phyloP scores from a whole-genome alignment of 2,888 invertebrate species.

The Microctonus aethiopoides region DNA sequence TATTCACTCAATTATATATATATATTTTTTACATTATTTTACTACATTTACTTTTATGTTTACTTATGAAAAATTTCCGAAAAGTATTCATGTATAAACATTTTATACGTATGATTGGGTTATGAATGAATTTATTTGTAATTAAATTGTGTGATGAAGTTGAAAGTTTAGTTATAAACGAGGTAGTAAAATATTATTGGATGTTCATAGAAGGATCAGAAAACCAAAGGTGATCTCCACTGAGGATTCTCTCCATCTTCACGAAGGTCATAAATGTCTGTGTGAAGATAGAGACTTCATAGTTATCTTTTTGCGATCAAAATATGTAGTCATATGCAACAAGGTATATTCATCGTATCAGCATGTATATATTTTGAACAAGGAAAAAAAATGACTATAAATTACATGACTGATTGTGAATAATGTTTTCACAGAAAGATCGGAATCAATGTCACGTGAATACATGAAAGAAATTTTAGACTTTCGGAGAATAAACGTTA shows the following conservation, averaged over 20 bases:
- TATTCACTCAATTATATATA: not conserved
- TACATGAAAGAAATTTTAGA: not conserved
- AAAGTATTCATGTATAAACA: not conserved
- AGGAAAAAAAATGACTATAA: not conserved
- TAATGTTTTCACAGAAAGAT: not conserved
- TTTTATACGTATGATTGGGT: not conserved
- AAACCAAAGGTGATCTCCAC: not conserved
- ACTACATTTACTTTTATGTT: not conserved
- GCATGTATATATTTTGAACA: not conserved
- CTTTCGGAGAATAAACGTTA: not conserved
- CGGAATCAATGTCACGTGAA: not conserved
- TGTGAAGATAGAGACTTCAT: not conserved
- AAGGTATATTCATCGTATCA: not conserved
- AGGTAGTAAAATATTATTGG: not conserved
- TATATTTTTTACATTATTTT: not conserved
- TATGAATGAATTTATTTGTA: not conserved
- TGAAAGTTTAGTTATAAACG: not conserved
- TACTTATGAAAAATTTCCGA: not conserved
- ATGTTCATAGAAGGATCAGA: not conserved
- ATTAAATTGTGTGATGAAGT: not conserved
- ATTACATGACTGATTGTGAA: not conserved
- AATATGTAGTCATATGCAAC: not conserved
- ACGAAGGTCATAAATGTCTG: not conserved
- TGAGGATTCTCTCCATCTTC: not conserved
- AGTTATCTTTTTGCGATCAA: not conserved